phyloP scores from a whole-genome alignment of 2,113 vertebrate genomes.

The Anarrhichthys ocellatus region DNA sequence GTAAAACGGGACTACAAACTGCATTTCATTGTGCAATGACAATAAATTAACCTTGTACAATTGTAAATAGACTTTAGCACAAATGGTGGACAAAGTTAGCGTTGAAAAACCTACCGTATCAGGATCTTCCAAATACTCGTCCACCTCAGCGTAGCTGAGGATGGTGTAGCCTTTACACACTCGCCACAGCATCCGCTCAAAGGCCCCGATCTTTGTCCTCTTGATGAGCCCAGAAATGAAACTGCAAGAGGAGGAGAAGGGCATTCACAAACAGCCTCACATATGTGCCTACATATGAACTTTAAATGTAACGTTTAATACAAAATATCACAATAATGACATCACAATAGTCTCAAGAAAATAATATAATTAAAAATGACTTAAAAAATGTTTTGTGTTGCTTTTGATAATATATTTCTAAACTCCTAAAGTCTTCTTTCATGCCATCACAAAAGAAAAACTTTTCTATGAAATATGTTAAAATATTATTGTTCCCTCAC shows the following conservation, averaged over 20 bases:
- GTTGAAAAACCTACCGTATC: conserved; percentile 85
- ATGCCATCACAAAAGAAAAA: not conserved
- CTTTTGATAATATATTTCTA: not conserved
- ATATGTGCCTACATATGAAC: not conserved
- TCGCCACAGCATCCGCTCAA: conserved; percentile 97
- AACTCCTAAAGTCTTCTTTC: not conserved
- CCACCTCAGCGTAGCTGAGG: conserved; percentile 91
- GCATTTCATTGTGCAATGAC: no score
- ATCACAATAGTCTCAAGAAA: not conserved
- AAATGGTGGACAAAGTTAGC: not conserved
- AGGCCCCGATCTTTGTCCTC: conserved; percentile 90
- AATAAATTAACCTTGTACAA: no score
- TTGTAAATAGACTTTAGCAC: not conserved
- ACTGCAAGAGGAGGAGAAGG: conserved; percentile 43
- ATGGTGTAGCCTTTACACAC: conserved; percentile 97
- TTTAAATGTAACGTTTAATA: not conserved
- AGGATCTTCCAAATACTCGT: conserved; percentile 89
- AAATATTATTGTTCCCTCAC: no score
- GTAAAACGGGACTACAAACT: no score
- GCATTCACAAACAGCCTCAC: not conserved
- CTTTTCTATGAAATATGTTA: not conserved
- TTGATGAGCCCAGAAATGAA: conserved; percentile 95
- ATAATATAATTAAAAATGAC: not conserved
- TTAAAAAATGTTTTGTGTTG: not conserved
- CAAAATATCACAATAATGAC: not conserved